Conservation (phyloP, 2,797 vertebrate genomes). For the Acipenser transmontanus region DNA sequence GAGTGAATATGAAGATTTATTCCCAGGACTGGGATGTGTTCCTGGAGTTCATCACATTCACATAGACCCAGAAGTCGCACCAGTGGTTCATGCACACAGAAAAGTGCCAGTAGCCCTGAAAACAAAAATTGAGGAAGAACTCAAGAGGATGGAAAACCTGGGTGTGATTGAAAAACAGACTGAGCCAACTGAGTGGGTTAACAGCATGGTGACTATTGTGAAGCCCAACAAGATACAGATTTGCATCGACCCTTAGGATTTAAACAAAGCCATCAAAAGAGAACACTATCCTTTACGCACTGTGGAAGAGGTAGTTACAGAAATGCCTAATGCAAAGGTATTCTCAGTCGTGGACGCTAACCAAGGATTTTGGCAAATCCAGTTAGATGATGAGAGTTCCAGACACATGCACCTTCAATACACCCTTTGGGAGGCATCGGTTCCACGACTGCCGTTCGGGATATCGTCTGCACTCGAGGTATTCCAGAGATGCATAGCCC, state of each 20-base stretch:
- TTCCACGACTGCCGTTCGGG: slow-evolving; percentile 3
- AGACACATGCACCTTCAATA: slow-evolving; percentile 7
- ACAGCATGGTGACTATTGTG: too few relatives aligned
- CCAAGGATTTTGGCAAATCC: background rate
- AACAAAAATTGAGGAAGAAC: too few relatives aligned
- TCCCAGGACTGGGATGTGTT: background rate
- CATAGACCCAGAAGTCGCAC: background rate
- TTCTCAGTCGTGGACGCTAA: background rate
- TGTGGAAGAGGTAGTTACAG: background rate
- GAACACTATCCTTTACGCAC: slow-evolving; percentile 7
- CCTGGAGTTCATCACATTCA: slow-evolving; percentile 5
- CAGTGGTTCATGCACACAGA: too few relatives aligned
- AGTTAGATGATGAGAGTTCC: slow-evolving; percentile 11
- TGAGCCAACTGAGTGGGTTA: too few relatives aligned
- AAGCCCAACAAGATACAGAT: too few relatives aligned
- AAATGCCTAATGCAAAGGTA: slow-evolving; percentile 5
- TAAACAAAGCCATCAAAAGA: too few relatives aligned
- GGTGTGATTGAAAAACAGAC: too few relatives aligned
- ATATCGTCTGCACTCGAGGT: slow-evolving; percentile 14
- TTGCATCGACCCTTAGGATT: too few relatives aligned
- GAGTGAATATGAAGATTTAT: background rate
- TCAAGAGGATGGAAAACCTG: too few relatives aligned
- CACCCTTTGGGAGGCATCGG: too few relatives aligned
- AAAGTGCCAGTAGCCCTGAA: too few relatives aligned
- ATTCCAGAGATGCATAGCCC: slow-evolving; percentile 6